phyloP scores from a whole-genome alignment of 1,140 invertebrate genomes.

The Saccostrea cuccullata region DNA sequence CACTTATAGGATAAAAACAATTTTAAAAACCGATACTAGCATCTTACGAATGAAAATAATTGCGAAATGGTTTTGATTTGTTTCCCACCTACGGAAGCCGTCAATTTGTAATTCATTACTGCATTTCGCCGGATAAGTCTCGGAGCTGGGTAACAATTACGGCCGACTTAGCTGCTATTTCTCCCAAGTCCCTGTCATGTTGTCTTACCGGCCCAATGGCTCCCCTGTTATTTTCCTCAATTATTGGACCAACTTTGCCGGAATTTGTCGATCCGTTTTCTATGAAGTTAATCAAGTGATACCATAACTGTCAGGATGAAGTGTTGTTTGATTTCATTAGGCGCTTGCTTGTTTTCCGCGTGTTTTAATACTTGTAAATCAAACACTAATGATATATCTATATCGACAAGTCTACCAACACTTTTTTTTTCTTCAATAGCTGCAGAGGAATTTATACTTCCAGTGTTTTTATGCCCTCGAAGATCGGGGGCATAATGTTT shows the following conservation, averaged over 20 bases:
- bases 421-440: background rate
- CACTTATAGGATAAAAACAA: background rate
- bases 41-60: constrained; percentile 16
- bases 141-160: constrained; percentile 5
- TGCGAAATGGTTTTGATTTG: constrained; percentile 2
- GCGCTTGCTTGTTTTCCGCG: constrained; percentile 31
- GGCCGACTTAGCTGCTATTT: background rate
- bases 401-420: constrained; percentile 32
- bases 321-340: constrained; percentile 36
- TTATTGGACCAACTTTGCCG: constrained; percentile 35
- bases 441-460: background rate
- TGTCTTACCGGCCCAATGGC: constrained; percentile 6
- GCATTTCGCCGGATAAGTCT: background rate
- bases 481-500: no score
- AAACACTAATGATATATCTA: constrained; percentile 33
- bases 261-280: constrained; percentile 35
- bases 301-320: constrained; percentile 23
- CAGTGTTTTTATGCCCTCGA: background rate
- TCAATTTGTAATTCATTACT: constrained; percentile 36
- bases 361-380: constrained; percentile 38
- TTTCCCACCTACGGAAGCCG: constrained; percentile 27
- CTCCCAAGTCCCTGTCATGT: constrained; percentile 1
- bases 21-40: background rate
- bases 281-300: constrained; percentile 34
- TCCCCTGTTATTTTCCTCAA: constrained; percentile 32